Conservation (phyloP, 2,888 invertebrate genomes). For the Sarcophaga variegata region DNA sequence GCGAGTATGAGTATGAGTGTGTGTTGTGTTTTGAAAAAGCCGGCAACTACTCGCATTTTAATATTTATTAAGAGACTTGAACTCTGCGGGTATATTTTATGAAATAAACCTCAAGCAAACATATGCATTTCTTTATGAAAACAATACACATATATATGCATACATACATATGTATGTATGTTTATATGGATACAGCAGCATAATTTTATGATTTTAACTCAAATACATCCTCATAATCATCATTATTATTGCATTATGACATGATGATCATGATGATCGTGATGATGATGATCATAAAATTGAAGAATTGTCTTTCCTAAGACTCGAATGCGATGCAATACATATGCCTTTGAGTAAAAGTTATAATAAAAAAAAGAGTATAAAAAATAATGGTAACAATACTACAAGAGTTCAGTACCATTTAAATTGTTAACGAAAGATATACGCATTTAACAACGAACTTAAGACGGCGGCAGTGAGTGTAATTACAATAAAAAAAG, state of each 20-base stretch:
- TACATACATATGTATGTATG: too few species aligned
- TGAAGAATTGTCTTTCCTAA: constrained; percentile 32
- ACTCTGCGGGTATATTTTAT: not conserved
- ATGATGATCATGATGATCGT: not conserved
- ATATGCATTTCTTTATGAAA: not conserved
- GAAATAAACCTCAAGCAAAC: not conserved
- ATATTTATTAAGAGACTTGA: not conserved
- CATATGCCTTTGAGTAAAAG: constrained; percentile 50
- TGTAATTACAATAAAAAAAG: constrained; percentile 1
- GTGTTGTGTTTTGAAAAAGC: constrained; percentile 11
- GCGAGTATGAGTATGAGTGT: constrained; percentile 21
- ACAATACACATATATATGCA: too few species aligned
- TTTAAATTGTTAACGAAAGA: constrained; percentile 58
- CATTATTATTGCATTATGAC: not conserved
- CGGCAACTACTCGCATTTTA: not conserved
- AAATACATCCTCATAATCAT: not conserved
- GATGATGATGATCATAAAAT: constrained; percentile 17
- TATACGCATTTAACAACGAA: constrained; percentile 47
- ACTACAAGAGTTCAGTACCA: constrained; percentile 64
- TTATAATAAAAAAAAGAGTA: constrained; percentile 33
- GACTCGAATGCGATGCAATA: constrained; percentile 19
- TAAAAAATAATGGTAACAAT: constrained; percentile 70
- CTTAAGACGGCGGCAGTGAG: constrained; percentile 19
- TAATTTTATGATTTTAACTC: not conserved
- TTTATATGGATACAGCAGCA: too few species aligned